Evolutionary conservation across 2,888 invertebrate genomes (phyloP).

Genomic region (Ctena decussata): DNA sequence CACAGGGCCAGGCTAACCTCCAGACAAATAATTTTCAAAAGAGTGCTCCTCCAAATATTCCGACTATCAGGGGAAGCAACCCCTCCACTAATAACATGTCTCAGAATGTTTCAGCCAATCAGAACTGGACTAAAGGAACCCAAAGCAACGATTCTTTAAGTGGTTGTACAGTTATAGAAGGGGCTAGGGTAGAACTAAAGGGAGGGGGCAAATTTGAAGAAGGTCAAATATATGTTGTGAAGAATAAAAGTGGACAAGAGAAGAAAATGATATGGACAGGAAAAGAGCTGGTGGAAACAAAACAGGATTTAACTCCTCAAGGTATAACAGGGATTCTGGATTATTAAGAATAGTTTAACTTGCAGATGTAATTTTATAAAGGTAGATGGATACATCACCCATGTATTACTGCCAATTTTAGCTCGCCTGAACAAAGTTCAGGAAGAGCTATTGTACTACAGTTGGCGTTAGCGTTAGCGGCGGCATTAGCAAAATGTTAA

Average conservation of each 20-base stretch:
- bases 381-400: too few relatives aligned
- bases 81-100: neutral
- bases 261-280: constrained; percentile 57
- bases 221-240: constrained; percentile 62
- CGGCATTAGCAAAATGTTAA: too few relatives aligned
- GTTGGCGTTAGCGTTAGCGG: too few relatives aligned
- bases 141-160: neutral
- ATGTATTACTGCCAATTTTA: too few relatives aligned
- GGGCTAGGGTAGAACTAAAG: constrained; percentile 47
- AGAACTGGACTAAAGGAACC: neutral
- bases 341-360: too few relatives aligned
- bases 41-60: neutral
- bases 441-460: too few relatives aligned
- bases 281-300: constrained; percentile 35
- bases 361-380: too few relatives aligned
- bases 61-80: neutral
- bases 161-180: neutral
- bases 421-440: too few relatives aligned
- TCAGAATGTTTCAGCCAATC: neutral
- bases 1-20: neutral
- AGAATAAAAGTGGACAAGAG: constrained; percentile 44
- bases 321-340: too few relatives aligned
- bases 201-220: constrained; percentile 67
- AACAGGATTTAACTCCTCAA: too few relatives aligned
- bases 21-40: neutral